Percentiles rank a stretch among this genome's conserved stretches.
phyloP scores from a whole-genome alignment of 2,797 vertebrate genomes.

The Malurus splendens region DNA sequence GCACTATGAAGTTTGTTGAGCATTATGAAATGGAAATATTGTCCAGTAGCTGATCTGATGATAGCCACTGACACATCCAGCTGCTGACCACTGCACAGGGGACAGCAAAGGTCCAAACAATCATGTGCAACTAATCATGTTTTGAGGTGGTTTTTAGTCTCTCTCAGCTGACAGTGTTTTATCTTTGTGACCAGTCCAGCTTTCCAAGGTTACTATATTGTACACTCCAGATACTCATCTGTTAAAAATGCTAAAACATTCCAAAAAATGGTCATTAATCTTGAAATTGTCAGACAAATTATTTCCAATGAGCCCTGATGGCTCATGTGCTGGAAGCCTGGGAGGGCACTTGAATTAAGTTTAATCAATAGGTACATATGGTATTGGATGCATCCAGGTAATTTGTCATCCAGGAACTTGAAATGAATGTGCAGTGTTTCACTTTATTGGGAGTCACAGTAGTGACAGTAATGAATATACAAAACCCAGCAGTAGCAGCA shows the following conservation, averaged over 20 bases:
- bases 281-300: slow-evolving; percentile 76
- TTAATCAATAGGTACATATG: slow-evolving; percentile 75
- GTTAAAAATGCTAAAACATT: slow-evolving; percentile 70
- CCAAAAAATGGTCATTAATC: slow-evolving; percentile 72
- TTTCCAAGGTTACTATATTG: slow-evolving; percentile 61
- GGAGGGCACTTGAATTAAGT: slow-evolving; percentile 66
- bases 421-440: slow-evolving; percentile 50
- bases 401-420: slow-evolving; percentile 68
- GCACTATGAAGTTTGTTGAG: not conserved
- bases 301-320: slow-evolving; percentile 71
- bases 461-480: slow-evolving; percentile 37
- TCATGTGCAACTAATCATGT: not conserved
- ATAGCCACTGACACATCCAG: not conserved
- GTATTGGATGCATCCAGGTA: slow-evolving; percentile 59
- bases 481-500: slow-evolving; percentile 1
- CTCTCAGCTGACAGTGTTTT: not conserved
- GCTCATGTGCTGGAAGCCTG: slow-evolving; percentile 44
- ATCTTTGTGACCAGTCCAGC: not conserved
- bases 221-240: slow-evolving; percentile 25
- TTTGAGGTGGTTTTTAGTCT: not conserved
- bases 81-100: not conserved
- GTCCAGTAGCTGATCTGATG: not conserved
- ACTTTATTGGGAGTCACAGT: slow-evolving; percentile 19
- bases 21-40: not conserved
- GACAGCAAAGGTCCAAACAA: not conserved